These are phyloP conservation scores for Ctenopoma multispine DNA, from an alignment of 2,797 vertebrate genomes.

Conservation along the genomic window DNA sequence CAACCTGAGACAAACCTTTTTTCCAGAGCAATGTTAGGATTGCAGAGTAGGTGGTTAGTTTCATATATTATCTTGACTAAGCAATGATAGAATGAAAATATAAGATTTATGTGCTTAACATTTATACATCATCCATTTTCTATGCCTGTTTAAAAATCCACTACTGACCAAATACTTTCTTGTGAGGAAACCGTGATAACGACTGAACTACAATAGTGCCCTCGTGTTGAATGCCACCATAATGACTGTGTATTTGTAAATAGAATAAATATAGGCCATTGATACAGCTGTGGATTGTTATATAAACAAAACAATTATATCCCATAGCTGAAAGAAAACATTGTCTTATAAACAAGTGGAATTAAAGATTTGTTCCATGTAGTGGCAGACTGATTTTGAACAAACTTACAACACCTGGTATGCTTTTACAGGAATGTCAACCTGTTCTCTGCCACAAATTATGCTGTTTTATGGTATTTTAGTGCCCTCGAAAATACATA, in stretches of 20 bases:
- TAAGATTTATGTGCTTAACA: background rate
- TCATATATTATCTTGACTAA: constrained; percentile 7
- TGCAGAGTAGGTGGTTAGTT: constrained; percentile 20
- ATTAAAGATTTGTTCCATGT: background rate
- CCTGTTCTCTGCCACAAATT: background rate
- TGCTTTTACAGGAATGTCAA: background rate
- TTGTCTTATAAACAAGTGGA: background rate
- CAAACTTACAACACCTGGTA: background rate
- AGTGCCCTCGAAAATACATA: background rate
- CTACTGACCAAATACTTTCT: background rate
- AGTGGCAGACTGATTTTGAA: background rate
- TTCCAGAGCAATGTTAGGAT: constrained; percentile 4
- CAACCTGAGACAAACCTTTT: constrained; percentile 38
- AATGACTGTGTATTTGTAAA: constrained; percentile 2
- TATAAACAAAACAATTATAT: background rate
- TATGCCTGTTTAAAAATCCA: background rate
- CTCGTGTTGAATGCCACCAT: background rate
- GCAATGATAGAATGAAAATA: background rate
- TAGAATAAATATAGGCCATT: background rate
- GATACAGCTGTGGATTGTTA: background rate
- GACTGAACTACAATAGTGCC: background rate
- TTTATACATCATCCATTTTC: constrained; percentile 1
- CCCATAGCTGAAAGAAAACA: background rate
- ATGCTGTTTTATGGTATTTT: background rate
- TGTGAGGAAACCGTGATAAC: background rate